Conservation (phyloP, 1,140 invertebrate genomes). For the Anoplophora glabripennis region DNA sequence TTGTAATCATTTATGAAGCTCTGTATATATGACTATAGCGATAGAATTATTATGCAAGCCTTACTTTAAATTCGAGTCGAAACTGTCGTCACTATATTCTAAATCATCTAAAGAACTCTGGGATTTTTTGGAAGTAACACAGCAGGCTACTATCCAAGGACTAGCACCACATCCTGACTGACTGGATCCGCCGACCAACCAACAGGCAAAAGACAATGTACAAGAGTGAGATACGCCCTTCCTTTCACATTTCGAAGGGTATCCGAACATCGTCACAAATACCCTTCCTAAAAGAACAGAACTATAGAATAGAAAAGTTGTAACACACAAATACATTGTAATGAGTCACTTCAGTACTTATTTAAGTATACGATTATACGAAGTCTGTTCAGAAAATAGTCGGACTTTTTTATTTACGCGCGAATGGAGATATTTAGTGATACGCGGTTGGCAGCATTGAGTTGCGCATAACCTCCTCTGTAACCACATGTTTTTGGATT, state of each 20-base stretch:
- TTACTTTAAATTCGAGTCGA: constrained; percentile 13
- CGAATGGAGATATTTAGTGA: no score
- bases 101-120: not conserved
- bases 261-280: constrained; percentile 59
- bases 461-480: no score
- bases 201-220: constrained; percentile 67
- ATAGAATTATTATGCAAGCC: not conserved
- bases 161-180: constrained; percentile 61
- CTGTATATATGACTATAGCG: no score
- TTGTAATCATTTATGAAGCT: no score
- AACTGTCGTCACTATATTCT: not conserved
- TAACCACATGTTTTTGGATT: no score
- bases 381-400: no score
- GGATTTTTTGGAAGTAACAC: constrained; percentile 47
- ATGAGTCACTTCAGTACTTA: no score
- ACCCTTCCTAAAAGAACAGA: constrained; percentile 46
- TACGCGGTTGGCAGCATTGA: no score
- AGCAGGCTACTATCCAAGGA: constrained; percentile 68
- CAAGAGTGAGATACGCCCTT: constrained; percentile 59
- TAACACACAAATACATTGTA: no score
- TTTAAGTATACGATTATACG: no score
- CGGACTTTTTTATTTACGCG: no score
- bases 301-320: no score
- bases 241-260: constrained; percentile 58
- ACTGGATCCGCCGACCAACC: constrained; percentile 64